Percentiles rank a stretch among this genome's conserved stretches.
These are phyloP conservation scores for Cepphus grylle DNA, from an alignment of 2,113 vertebrate species.

Conservation along the genomic window DNA sequence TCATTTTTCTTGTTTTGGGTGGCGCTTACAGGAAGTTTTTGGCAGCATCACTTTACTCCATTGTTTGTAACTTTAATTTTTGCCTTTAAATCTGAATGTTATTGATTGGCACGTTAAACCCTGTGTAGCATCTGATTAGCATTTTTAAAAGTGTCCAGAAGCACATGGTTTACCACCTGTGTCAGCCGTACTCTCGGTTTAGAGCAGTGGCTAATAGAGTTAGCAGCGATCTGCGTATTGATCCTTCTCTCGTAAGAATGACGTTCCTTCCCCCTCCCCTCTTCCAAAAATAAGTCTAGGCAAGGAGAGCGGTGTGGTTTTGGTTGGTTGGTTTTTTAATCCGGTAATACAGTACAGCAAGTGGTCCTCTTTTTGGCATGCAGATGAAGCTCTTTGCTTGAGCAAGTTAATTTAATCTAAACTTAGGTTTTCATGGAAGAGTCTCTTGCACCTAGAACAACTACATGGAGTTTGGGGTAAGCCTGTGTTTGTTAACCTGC, in stretches of 20 bases:
- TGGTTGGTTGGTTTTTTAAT: conserved; percentile 17
- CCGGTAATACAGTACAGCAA: conserved; percentile 5
- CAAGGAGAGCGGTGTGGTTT: neutral
- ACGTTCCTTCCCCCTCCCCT: conserved; percentile 25
- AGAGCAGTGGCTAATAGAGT: conserved; percentile 46
- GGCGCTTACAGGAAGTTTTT: conserved; percentile 71
- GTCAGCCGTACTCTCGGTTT: conserved; percentile 20
- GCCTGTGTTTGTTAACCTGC: neutral
- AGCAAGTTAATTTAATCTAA: conserved; percentile 6
- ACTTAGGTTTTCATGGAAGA: neutral
- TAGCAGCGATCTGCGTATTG: conserved; percentile 52
- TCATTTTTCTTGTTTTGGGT: conserved; percentile 84
- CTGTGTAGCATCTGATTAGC: conserved; percentile 54
- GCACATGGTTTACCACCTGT: conserved; percentile 65
- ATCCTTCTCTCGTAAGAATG: conserved; percentile 33
- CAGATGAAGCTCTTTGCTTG: conserved; percentile 17
- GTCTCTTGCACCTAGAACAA: neutral
- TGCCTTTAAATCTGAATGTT: conserved; percentile 56
- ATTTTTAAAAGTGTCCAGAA: conserved; percentile 64
- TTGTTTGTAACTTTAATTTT: conserved; percentile 72
- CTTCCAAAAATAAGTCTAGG: conserved; percentile 57
- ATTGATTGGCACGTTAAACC: conserved; percentile 62
- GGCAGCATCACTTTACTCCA: conserved; percentile 65
- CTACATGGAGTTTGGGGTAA: neutral
- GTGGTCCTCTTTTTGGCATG: neutral